These are phyloP conservation scores for Pegea sp. DNA, from an alignment of 23 tunicate genomes.

Conservation along the genomic window DNA sequence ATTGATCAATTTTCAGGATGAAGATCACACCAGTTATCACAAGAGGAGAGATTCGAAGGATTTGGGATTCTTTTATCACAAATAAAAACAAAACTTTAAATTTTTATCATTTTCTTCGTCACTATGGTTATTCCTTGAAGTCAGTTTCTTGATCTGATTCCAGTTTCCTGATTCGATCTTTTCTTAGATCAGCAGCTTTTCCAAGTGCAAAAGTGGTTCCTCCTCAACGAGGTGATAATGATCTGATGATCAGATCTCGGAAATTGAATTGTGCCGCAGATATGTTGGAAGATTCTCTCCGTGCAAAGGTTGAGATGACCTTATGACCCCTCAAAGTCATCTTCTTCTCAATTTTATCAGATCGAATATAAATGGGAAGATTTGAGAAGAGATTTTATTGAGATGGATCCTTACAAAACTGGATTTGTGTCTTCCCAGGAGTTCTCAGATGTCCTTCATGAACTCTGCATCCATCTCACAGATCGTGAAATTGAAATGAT, in stretches of 20 bases:
- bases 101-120: constrained; percentile 63
- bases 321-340: not conserved
- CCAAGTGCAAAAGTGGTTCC: constrained; percentile 96
- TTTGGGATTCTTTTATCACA: constrained; percentile 82
- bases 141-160: too few species aligned
- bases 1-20: too few species aligned
- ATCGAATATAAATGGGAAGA: constrained; percentile 92
- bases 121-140: constrained; percentile 88
- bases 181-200: constrained; percentile 71
- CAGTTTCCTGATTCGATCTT: too few species aligned
- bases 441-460: constrained; percentile 67
- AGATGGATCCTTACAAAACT: constrained; percentile 97
- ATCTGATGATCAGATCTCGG: constrained; percentile 73
- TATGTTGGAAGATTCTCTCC: constrained; percentile 75
- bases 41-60: constrained; percentile 67
- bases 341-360: constrained; percentile 1
- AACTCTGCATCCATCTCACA: constrained; percentile 70
- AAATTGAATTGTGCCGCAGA: constrained; percentile 82
- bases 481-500: constrained; percentile 75
- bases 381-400: constrained; percentile 65
- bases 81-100: constrained; percentile 80
- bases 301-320: constrained; percentile 41
- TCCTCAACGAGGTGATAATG: constrained; percentile 92
- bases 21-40: constrained; percentile 52
- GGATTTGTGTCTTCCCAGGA: constrained; percentile 83